Evolutionary conservation across 2,113 vertebrate species (phyloP).

Genomic region (Copsychus sechellarum): DNA sequence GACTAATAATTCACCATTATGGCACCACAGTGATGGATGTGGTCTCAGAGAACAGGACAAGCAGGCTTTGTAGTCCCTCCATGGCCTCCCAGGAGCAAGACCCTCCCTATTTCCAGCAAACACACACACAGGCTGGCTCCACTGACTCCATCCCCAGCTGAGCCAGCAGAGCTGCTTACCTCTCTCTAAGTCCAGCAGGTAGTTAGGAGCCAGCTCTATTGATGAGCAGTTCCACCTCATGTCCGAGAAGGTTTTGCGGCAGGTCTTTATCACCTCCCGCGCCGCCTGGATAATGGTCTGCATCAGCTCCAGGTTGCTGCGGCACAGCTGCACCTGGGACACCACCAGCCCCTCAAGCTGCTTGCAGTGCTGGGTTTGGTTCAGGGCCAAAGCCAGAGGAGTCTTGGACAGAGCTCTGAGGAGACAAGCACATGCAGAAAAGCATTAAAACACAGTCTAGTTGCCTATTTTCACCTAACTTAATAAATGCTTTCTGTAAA

Average conservation of each 20-base stretch:
- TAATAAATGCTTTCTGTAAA: neutral
- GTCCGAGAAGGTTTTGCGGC: conserved; percentile 90
- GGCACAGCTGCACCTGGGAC: conserved; percentile 94
- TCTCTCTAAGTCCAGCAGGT: conserved; percentile 93
- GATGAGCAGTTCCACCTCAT: conserved; percentile 99
- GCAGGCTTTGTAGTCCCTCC: neutral
- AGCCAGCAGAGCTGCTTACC: conserved; percentile 75
- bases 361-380: conserved; percentile 97
- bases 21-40: fast-evolving
- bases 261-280: conserved; percentile 90
- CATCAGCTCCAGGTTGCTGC: conserved; percentile 98
- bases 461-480: neutral
- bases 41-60: neutral
- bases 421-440: neutral
- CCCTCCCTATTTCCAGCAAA: neutral
- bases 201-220: conserved; percentile 88
- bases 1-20: too few species aligned
- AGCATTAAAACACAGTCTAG: neutral
- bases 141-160: neutral
- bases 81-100: neutral
- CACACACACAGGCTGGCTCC: neutral
- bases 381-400: conserved; percentile 81
- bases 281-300: conserved; percentile 91
- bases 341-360: conserved; percentile 90
- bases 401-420: conserved; percentile 88